Conservation (phyloP, 2,888 invertebrate genomes). For the Gastrophysa polygoni region DNA sequence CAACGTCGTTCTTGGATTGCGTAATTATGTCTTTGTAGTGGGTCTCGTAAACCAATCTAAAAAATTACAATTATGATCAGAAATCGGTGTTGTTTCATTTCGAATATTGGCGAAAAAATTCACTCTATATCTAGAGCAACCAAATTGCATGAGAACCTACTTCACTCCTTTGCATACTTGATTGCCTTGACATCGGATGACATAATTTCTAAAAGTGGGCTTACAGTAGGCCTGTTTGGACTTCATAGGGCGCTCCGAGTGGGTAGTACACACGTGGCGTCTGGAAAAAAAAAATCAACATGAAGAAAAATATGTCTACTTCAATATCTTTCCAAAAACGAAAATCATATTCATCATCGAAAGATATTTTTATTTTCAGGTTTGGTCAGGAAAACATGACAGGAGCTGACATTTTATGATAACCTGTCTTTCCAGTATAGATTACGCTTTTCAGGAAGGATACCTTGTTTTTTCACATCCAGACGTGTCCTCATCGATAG, state of each 20-base stretch:
- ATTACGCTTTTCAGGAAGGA: too few species aligned
- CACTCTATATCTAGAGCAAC: too few species aligned
- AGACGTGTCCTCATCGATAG: too few species aligned
- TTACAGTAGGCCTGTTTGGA: conserved; percentile 62
- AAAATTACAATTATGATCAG: neutral
- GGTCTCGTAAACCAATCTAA: conserved; percentile 62
- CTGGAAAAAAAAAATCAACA: conserved; percentile 50
- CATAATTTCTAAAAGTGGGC: conserved; percentile 62
- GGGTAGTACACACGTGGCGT: conserved; percentile 63
- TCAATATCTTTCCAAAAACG: too few species aligned
- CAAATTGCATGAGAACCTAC: conserved; percentile 48
- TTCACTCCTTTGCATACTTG: conserved; percentile 62
- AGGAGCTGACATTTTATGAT: too few species aligned
- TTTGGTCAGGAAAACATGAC: too few species aligned
- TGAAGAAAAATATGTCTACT: neutral
- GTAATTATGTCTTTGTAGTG: conserved; percentile 60
- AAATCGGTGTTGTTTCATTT: neutral
- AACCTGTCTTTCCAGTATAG: too few species aligned
- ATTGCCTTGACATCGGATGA: conserved; percentile 60
- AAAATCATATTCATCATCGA: too few species aligned
- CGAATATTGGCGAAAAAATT: neutral
- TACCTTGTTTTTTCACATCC: too few species aligned
- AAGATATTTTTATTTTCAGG: too few species aligned
- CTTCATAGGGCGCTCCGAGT: conserved; percentile 60
- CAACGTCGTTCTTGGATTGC: conserved; percentile 56